phyloP scores from a whole-genome alignment of 1,140 invertebrate genomes.

The Ceratina australensis region DNA sequence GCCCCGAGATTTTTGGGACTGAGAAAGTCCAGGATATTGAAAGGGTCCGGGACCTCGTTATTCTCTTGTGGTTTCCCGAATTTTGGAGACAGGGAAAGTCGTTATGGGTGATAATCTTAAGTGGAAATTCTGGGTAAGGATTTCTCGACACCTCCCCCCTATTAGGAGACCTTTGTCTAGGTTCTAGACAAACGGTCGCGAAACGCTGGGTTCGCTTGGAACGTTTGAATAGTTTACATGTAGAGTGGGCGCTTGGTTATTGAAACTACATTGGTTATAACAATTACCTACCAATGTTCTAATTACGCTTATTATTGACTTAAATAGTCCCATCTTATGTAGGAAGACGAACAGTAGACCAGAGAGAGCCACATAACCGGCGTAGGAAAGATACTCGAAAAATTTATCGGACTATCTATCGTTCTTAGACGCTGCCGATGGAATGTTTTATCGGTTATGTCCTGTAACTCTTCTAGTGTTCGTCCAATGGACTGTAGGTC shows the following conservation, averaged over 20 bases:
- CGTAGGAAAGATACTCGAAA: not conserved
- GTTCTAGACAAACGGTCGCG: not conserved
- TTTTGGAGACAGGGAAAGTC: too few species aligned
- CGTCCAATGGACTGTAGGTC: not conserved
- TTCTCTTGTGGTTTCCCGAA: too few species aligned
- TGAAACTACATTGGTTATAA: not conserved
- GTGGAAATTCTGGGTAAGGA: too few species aligned
- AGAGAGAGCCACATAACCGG: not conserved
- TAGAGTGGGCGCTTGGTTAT: not conserved
- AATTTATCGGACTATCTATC: not conserved
- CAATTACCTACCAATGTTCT: not conserved
- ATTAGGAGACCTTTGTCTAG: not conserved
- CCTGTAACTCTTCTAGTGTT: not conserved
- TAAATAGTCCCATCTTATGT: not conserved
- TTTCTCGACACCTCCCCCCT: not conserved
- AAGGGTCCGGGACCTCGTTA: too few species aligned
- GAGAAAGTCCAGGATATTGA: too few species aligned
- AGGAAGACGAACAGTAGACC: not conserved
- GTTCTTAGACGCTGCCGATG: not conserved
- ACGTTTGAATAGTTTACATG: not conserved
- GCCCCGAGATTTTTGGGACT: too few species aligned
- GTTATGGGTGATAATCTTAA: too few species aligned
- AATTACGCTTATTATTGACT: not conserved
- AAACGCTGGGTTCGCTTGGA: not conserved
- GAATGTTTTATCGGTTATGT: not conserved